Base-by-base conservation (phyloP, 2,888 invertebrate genomes). In the Nineta flava region DNA sequence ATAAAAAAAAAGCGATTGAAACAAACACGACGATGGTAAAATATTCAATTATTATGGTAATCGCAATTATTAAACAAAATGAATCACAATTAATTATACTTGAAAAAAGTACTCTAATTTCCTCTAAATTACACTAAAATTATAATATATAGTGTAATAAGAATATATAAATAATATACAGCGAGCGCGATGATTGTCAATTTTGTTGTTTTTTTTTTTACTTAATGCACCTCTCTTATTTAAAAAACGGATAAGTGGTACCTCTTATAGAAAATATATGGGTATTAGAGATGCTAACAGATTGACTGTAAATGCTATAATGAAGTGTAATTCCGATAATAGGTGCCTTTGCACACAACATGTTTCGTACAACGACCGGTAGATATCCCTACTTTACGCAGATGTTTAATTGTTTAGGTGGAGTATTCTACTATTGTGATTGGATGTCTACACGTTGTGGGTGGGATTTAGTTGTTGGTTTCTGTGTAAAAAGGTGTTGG, bases 311-410 rank as follows among this genome's bases (percentile, higher is more conserved):
- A 66, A 63, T 61, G 67, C 68, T 67, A 68, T 68, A 68, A 68
- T 68, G 68, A 68, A 67, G 66, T 65, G 66, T 68, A 68, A 68
- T 68, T 49, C 67, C 68, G 68, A 67, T 68, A 68, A 68, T 68
- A 67, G 68, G 64, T 57, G 62, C 64, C 65, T 66, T 61, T 61
- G 60, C 61, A 55, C 26, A 26, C 26, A 52, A 55, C 55, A 63
- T 48, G 66, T 66, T 67, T 61, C 55, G 53, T 59, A 60, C 59
- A 58, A 60, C 59, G 55, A 59, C 64, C 65, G 65, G 56, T 58
- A 67, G 67, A 60, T 65, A 56, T 59, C 65, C 66, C 65, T 64
- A 67, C 60, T 59, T 59, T 63, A 59, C 68, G 62, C 65, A 59
- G 64, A 51, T 53, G 10, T 16, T 21, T 51, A 56, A 49, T 53